Base-by-base conservation (phyloP, 2,888 invertebrate species). In the Cantharis rustica region DNA sequence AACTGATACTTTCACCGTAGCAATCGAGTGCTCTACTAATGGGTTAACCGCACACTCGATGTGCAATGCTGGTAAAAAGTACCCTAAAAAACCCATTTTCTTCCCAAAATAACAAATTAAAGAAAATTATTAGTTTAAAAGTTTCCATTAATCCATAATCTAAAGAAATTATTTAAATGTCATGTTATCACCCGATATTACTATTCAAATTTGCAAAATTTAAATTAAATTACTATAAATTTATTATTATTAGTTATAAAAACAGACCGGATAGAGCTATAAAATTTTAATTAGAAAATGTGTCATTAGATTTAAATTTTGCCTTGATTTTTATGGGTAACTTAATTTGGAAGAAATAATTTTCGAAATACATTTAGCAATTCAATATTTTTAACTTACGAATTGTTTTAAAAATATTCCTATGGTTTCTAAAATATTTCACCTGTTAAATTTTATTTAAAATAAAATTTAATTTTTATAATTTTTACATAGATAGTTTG, bases 401-500 rank as follows among this genome's bases (percentile, higher is more conserved):
- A n/a, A n/a, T n/a, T n/a, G n/a, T n/a, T n/a, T 47, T n/a, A n/a
- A n/a, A 47, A 47, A 47, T 47, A 68, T 20, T 68, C 68, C 13
- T 68, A 68, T 26, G 17, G 26, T 26, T 68, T 68, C 68, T 68
- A 68, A 20, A 68, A 9, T 16, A 13, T 17, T 17, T 68, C 20
- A 23, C 0, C 10, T n/a, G 20, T 23, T 1, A 13, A 20, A n/a
- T 16, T 68, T 68, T 68, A 11, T 68, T 68, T 68, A 11, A 68
- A 47, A n/a, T 15, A 26, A 68, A 68, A 7, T 68, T 26, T 69
- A 69, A 27, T n/a, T 16, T 23, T 15, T 73, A n/a, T 15, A 63
- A 63, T 26, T 70, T 73, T 69, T 72, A 63, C 77, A 9, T 88
- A 94, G 93, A 90, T 97, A 80, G 97, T 98, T 68, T 98, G 98